Conservation (phyloP, 1,140 invertebrate genomes). For the Meloidogyne floridensis region DNA sequence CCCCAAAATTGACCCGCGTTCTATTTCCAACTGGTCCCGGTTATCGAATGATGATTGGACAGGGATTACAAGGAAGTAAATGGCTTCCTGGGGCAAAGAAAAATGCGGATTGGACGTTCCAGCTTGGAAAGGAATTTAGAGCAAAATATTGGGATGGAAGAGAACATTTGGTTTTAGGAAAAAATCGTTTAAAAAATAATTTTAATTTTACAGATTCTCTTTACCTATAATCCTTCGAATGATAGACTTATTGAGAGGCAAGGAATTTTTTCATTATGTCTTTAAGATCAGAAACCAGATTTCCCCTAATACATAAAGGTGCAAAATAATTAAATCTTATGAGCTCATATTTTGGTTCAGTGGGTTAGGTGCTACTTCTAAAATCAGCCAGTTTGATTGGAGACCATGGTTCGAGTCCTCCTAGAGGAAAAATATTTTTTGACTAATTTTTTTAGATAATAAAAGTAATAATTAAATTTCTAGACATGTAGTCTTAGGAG, state of each 20-base stretch:
- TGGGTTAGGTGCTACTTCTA: no score
- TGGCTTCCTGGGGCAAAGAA: conserved; percentile 24
- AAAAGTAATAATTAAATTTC: no score
- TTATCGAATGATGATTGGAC: conserved; percentile 28
- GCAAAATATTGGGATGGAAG: conserved; percentile 57
- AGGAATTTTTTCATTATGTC: neutral
- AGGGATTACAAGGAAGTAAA: conserved; percentile 21
- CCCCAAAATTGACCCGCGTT: conserved; percentile 20
- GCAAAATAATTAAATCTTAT: no score
- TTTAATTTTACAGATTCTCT: conserved; percentile 49
- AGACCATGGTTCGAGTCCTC: no score
- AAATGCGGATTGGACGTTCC: conserved; percentile 51
- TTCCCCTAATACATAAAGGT: neutral
- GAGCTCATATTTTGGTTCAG: no score
- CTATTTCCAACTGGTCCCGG: conserved; percentile 14
- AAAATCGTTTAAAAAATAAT: neutral
- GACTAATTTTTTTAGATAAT: no score
- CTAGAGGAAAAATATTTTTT: no score
- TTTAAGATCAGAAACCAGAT: no score
- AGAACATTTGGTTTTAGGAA: conserved; percentile 47
- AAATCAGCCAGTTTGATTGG: no score
- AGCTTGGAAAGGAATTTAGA: conserved; percentile 47
- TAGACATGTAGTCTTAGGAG: neutral
- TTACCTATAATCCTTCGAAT: conserved; percentile 40
- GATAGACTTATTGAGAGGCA: conserved; percentile 37